phyloP scores from a whole-genome alignment of 2,797 vertebrate species.

The Aulostomus chinensis region DNA sequence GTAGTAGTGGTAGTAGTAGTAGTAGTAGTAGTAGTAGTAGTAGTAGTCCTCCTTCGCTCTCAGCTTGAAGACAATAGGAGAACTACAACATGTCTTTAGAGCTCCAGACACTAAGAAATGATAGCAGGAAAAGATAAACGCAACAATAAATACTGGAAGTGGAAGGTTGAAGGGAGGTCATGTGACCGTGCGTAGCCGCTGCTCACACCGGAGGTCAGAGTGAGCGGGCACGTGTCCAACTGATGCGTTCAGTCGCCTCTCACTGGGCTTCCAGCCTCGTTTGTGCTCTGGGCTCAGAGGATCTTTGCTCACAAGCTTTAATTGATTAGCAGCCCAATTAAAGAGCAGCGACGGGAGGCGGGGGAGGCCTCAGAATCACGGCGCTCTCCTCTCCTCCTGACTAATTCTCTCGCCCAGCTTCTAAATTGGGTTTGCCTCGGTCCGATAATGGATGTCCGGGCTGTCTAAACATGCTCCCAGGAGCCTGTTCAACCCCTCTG shows the following conservation, averaged over 20 bases:
- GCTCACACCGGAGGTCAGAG: too few relatives aligned
- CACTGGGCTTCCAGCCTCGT: conserved; percentile 34
- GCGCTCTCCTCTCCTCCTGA: conserved; percentile 31
- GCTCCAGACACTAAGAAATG: too few relatives aligned
- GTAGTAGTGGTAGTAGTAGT: too few relatives aligned
- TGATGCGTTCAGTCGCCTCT: conserved; percentile 3
- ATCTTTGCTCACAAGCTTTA: conserved; percentile 20
- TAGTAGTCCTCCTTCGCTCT: too few relatives aligned
- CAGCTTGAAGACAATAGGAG: too few relatives aligned
- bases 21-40: too few relatives aligned
- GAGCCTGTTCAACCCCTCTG: conserved; percentile 38
- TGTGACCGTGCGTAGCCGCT: too few relatives aligned
- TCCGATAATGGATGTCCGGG: conserved; percentile 67
- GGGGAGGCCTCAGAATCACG: conserved; percentile 34
- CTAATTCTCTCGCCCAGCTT: conserved; percentile 47
- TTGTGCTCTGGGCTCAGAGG: conserved; percentile 23
- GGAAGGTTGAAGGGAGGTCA: too few relatives aligned
- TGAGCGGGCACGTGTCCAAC: too few relatives aligned
- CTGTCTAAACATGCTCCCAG: conserved; percentile 64
- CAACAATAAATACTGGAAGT: too few relatives aligned
- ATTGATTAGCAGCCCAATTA: conserved; percentile 64
- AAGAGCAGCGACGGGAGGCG: conserved; percentile 31
- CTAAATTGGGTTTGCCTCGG: conserved; percentile 64
- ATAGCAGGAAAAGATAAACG: too few relatives aligned
- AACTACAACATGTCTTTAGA: too few relatives aligned